Conservation (phyloP, 2,888 invertebrate species). For the Prosapia bicincta region DNA sequence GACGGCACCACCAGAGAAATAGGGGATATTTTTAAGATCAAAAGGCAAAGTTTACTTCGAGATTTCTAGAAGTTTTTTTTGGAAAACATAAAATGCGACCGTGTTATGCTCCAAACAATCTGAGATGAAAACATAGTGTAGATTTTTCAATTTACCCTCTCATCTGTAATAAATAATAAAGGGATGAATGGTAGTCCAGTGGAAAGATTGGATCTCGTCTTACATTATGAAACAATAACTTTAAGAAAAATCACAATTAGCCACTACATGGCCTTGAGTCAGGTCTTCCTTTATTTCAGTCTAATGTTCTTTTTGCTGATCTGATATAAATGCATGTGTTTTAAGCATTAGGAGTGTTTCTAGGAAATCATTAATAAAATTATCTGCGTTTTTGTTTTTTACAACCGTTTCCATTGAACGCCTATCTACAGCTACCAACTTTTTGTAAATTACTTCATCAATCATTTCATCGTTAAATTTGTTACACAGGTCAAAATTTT, state of each 20-base stretch:
- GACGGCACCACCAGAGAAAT: background rate
- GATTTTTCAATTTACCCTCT: background rate
- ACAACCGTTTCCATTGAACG: constrained; percentile 6
- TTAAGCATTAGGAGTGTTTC: background rate
- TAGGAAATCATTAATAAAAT: background rate
- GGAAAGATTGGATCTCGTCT: constrained; percentile 4
- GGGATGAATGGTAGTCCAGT: constrained; percentile 2
- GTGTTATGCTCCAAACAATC: background rate
- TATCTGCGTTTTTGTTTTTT: background rate
- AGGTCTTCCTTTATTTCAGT: background rate
- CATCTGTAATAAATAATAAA: background rate
- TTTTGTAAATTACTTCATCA: constrained; percentile 8
- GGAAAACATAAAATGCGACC: background rate
- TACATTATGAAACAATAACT: background rate
- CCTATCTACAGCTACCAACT: constrained; percentile 4
- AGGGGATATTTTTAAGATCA: background rate
- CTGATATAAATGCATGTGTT: too few relatives aligned
- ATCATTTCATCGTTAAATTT: constrained; percentile 3
- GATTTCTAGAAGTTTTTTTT: background rate
- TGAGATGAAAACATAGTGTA: background rate
- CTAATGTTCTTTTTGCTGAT: background rate
- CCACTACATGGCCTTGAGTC: too few relatives aligned
- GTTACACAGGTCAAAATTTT: background rate
- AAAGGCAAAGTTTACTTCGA: too few relatives aligned
- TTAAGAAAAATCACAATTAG: constrained; percentile 2